phyloP scores from a whole-genome alignment of 1,140 invertebrate genomes.

The Drosophila grimshawi region DNA sequence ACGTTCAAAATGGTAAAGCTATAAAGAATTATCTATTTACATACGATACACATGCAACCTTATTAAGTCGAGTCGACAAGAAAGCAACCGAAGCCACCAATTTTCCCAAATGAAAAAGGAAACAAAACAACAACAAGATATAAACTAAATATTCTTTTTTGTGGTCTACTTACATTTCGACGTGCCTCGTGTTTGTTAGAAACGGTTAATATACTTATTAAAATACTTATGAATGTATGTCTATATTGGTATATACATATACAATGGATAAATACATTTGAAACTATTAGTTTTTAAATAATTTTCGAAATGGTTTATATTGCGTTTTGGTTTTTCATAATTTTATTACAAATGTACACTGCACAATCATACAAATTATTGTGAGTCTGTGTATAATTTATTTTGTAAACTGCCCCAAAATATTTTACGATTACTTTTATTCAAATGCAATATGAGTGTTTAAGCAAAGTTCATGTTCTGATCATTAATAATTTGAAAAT shows the following conservation, averaged over 20 bases:
- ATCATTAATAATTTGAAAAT: constrained; percentile 51
- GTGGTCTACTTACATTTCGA: constrained; percentile 78
- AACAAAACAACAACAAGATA: constrained; percentile 57
- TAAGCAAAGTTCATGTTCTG: constrained; percentile 66
- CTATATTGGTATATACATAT: constrained; percentile 55
- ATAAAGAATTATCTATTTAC: constrained; percentile 65
- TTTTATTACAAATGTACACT: constrained; percentile 35
- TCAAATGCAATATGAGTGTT: constrained; percentile 67
- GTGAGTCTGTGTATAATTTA: constrained; percentile 33
- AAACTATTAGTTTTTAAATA: constrained; percentile 65
- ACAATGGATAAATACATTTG: constrained; percentile 56
- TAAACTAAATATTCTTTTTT: constrained; percentile 51
- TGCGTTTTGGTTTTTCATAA: constrained; percentile 32
- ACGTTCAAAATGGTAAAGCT: constrained; percentile 61
- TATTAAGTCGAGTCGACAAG: constrained; percentile 67
- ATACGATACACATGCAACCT: constrained; percentile 61
- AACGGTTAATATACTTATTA: constrained; percentile 71
- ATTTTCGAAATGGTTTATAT: constrained; percentile 43
- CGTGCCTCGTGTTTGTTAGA: constrained; percentile 81
- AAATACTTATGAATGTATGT: constrained; percentile 58
- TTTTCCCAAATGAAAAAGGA: constrained; percentile 67
- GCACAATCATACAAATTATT: constrained; percentile 19
- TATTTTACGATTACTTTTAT: constrained; percentile 51
- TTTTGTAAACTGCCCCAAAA: constrained; percentile 54
- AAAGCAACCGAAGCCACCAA: constrained; percentile 79